Percentiles rank a stretch among this genome's conserved stretches.
Conservation (phyloP, 2,797 vertebrate genomes). For the Balearica regulorum region DNA sequence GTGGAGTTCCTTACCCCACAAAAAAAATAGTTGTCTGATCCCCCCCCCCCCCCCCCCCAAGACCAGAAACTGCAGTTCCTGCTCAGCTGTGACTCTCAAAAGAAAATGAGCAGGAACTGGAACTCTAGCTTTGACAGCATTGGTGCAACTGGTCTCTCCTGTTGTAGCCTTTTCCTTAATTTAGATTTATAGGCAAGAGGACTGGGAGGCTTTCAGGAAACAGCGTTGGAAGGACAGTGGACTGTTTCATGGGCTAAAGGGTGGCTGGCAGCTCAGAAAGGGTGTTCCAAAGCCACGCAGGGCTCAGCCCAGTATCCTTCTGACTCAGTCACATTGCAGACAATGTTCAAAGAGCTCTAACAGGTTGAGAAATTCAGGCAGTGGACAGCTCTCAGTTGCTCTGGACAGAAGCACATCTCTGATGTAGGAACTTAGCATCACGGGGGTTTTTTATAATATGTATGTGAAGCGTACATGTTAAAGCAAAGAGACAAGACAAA, state of each 20-base stretch:
- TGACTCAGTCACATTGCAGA: not conserved
- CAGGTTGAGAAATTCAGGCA: not conserved
- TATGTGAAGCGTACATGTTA: accelerated
- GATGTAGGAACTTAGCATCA: not conserved
- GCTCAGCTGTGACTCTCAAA: not conserved
- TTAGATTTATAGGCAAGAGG: not conserved
- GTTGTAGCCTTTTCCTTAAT: not conserved
- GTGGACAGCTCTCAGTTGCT: not conserved
- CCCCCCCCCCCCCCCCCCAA: not conserved
- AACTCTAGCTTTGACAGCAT: not conserved
- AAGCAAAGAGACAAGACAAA: not conserved
- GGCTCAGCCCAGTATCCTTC: not conserved
- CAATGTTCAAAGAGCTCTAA: not conserved
- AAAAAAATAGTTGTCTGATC: not conserved
- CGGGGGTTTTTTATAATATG: not conserved
- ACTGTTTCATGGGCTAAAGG: not conserved
- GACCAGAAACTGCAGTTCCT: not conserved
- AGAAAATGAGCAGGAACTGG: not conserved
- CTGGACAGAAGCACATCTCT: not conserved
- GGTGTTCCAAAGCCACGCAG: not conserved
- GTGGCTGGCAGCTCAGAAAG: not conserved
- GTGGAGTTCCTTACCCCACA: not conserved
- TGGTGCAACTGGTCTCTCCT: not conserved
- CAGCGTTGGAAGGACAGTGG: not conserved
- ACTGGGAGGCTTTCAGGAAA: not conserved